Base-by-base conservation (phyloP, 2,888 invertebrate genomes). In the Litoditis marina region DNA sequence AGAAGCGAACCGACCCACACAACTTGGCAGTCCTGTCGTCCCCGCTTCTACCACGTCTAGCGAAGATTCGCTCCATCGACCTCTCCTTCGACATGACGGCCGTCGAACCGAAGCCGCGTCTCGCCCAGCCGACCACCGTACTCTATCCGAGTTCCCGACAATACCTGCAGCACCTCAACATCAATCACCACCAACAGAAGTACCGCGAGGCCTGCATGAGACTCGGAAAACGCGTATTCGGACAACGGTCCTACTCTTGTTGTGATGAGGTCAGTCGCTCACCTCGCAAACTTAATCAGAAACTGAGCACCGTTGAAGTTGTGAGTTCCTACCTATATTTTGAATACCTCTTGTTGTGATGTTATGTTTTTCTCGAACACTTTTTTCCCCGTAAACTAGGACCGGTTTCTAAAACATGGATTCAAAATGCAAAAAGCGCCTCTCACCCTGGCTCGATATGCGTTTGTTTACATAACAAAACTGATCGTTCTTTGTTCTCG, bases 1-100 rank as follows among this genome's bases (percentile, higher is more conserved):
- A n/a, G n/a, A n/a, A n/a, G n/a, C n/a, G n/a, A n/a, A n/a, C n/a
- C n/a, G n/a, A n/a, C n/a, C n/a, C n/a, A n/a, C n/a, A n/a, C n/a
- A n/a, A n/a, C n/a, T n/a, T n/a, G 44, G 19, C 44, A 44, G 25
- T 44, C 44, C 44, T 44, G 44, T 44, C 44, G 44, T 44, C 44
- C 25, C 19, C 44, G 25, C 25, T 44, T 44, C 25, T 44, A 44
- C 44, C 44, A 22, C 44, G 44, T 44, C 44, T 44, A 44, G 44
- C 44, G 19, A 44, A 44, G 25, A 44, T 44, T 44, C 44, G 44
- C 19, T 44, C 44, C 44, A n/a, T n/a, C n/a, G n/a, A n/a, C n/a
- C n/a, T n/a, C n/a, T n/a, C n/a, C n/a, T 44, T 44, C 44, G 44
- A 44, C 25, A 44, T 44, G 44, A 25, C 44, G 5, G 44, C 44